Conservation (phyloP, 2,113 vertebrate species). For the Otolemur garnettii region DNA sequence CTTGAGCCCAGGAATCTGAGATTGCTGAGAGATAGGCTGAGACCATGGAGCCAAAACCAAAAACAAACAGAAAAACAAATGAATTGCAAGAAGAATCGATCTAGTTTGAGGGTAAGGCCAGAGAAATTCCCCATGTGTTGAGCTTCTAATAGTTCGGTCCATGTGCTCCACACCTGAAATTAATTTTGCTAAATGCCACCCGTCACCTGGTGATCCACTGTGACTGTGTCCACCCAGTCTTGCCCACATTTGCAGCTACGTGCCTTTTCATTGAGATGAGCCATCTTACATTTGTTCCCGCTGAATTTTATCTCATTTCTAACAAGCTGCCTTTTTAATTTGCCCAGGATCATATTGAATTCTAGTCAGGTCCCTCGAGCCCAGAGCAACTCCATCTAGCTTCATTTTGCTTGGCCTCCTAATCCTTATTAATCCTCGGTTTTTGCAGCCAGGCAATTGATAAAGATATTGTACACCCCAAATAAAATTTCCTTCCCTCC, state of each 20-base stretch:
- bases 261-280: slow-evolving; percentile 19
- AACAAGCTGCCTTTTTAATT: slow-evolving; percentile 64
- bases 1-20: no score
- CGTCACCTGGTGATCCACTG: background rate
- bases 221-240: background rate
- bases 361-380: slow-evolving; percentile 56
- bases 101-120: background rate
- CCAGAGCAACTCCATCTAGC: slow-evolving; percentile 36
- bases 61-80: no score
- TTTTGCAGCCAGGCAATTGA: slow-evolving; percentile 47
- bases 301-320: slow-evolving; percentile 61
- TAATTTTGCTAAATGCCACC: background rate
- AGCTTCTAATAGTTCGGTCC: background rate
- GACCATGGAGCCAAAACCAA: no score
- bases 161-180: background rate
- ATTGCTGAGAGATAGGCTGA: no score
- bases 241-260: background rate
- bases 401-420: slow-evolving; percentile 62
- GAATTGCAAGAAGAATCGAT: background rate
- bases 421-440: slow-evolving; percentile 70
- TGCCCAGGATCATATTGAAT: slow-evolving; percentile 41
- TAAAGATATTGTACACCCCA: slow-evolving; percentile 31
- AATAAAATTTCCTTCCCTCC: slow-evolving; percentile 37
- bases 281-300: background rate
- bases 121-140: background rate